Evolutionary conservation across 1,140 invertebrate species (phyloP).

Genomic region (Cephus cinctus): DNA sequence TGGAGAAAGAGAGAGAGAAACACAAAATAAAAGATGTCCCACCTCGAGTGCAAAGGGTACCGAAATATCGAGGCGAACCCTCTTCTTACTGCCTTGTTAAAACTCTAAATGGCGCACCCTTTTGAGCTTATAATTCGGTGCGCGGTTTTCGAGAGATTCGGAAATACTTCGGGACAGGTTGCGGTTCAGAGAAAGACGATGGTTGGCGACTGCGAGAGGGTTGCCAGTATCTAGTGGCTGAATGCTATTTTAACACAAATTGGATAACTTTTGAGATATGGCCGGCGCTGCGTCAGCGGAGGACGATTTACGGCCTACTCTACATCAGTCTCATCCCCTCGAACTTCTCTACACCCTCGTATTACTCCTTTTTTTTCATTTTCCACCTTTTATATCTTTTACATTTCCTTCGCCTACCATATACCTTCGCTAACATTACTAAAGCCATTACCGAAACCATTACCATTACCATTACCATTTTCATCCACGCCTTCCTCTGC

Average conservation of each 20-base stretch:
- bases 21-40: no score
- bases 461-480: background rate
- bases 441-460: background rate
- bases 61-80: no score
- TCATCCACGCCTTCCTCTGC: no score
- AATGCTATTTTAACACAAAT: constrained; percentile 53
- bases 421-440: background rate
- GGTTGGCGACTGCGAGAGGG: no score
- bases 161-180: no score
- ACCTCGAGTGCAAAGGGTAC: no score
- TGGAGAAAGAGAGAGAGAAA: no score
- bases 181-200: no score
- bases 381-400: constrained; percentile 15
- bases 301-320: constrained; percentile 48
- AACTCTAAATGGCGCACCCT: no score
- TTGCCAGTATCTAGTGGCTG: constrained; percentile 31
- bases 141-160: background rate
- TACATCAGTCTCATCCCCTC: constrained; percentile 32
- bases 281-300: constrained; percentile 44
- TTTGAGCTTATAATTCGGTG: no score
- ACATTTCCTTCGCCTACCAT: background rate
- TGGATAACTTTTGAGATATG: constrained; percentile 55
- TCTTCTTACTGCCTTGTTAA: no score
- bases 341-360: constrained; percentile 10
- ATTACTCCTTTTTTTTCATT: background rate